Evolutionary conservation across 2,113 vertebrate species (phyloP), one percentile per base, ranked within the genome.

Genomic region (Oncorhynchus keta): DNA sequence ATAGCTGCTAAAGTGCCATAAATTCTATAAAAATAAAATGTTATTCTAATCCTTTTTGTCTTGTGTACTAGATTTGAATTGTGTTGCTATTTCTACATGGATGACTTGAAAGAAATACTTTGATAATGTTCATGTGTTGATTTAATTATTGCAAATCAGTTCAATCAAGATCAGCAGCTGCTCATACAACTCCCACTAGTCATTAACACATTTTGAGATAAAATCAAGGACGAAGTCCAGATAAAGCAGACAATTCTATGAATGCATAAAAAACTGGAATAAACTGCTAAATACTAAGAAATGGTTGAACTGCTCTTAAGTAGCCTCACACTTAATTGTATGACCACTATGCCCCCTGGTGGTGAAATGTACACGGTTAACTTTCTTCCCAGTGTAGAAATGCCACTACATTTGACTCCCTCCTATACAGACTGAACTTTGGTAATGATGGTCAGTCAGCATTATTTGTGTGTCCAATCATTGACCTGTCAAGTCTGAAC

Each of bases 61-160:
- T 86, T 73, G 77, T 89, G 82, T 88, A 87, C 39, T 45, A 45
- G 39, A 87, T 91, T 90, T 84, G 88, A 80, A 88, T 75, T 93
- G 2, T 89, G 81, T 88, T 75, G 85, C 86, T 83, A 93, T 94
- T 94, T 93, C 93, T 93, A 89, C 88, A 83, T 91, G 79, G 83
- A 91, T 87, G 86, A 89, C 82, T 85, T 88, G 84, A 89, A 88
- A 84, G 78, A 89, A 92, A 93, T 92, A 45, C 39, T 86, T 80
- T 89, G 83, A 82, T 87, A 90, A 73, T 88, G 89, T 7, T 35
- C 6, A 35, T 89, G 83, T 90, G 86, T 82, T 24, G 59, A 22
- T 62, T 62, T 1, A n/a, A 62, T 62, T 62, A 22, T 62, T 66
- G 12, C 61, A 64, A 64, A 12, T 26, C 11, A 64, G 7, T 26